Conservation (phyloP, 2,888 invertebrate genomes). For the Cactoblastis cactorum region DNA sequence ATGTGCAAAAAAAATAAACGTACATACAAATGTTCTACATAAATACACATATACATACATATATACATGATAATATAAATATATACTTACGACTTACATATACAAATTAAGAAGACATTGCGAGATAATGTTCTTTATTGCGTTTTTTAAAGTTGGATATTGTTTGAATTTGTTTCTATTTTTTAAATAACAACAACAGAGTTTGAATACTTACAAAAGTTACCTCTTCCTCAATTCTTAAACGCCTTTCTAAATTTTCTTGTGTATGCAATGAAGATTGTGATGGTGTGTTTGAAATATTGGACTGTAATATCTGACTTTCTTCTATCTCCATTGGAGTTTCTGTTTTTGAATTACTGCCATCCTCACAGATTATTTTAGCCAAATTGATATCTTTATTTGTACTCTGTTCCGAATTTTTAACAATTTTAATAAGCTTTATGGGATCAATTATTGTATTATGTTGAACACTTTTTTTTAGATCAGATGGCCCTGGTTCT, state of each 20-base stretch:
- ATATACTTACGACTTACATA: no score
- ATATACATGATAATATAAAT: no score
- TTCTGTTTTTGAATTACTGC: conserved; percentile 6
- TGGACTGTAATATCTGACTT: conserved; percentile 17
- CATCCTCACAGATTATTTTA: neutral
- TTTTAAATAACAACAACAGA: no score
- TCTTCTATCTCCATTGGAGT: conserved; percentile 14
- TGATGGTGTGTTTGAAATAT: conserved; percentile 20
- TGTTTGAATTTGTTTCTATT: no score
- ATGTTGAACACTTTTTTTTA: conserved; percentile 16
- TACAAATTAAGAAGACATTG: no score
- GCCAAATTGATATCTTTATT: conserved; percentile 14
- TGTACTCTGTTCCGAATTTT: conserved; percentile 20
- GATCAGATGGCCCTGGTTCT: conserved; percentile 31
- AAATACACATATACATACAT: no score
- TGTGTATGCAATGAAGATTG: conserved; percentile 31
- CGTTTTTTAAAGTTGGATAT: no score
- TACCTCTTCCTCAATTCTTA: conserved; percentile 70
- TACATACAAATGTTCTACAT: no score
- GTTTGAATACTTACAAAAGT: conserved; percentile 55
- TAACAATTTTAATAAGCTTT: conserved; percentile 37
- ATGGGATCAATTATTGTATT: conserved; percentile 38
- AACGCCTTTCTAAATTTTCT: conserved; percentile 56
- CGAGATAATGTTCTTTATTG: no score
- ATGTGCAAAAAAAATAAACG: no score